These are phyloP conservation scores for Osmerus mordax DNA, from an alignment of 2,113 vertebrate species.

Conservation along the genomic window DNA sequence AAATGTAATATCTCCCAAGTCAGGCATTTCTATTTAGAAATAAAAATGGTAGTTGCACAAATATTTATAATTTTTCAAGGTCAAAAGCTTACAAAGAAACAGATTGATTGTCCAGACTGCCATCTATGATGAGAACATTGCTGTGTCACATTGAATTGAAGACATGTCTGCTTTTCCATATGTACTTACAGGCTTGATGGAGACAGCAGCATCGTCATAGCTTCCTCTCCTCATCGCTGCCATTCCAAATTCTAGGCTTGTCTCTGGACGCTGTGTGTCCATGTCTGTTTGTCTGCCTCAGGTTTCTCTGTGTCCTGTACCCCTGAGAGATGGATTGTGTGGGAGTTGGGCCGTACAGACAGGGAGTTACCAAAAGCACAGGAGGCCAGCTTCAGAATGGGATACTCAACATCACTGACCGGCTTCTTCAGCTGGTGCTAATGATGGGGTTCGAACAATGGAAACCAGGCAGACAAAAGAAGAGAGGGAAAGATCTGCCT, in stretches of 20 bases:
- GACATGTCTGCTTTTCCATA: neutral
- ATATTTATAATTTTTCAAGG: too few species aligned
- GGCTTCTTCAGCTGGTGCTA: slow-evolving; percentile 43
- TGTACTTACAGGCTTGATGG: slow-evolving; percentile 67
- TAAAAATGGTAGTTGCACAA: too few species aligned
- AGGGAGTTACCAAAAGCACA: slow-evolving; percentile 21
- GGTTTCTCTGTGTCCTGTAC: neutral
- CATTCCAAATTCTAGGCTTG: slow-evolving; percentile 4
- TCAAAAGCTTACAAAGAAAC: too few species aligned
- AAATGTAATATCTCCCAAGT: too few species aligned
- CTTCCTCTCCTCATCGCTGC: slow-evolving; percentile 65
- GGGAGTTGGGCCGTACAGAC: neutral
- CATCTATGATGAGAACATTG: too few species aligned
- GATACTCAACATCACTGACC: slow-evolving; percentile 22
- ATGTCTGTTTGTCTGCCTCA: neutral
- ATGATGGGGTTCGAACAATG: slow-evolving; percentile 63
- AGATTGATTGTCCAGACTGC: too few species aligned
- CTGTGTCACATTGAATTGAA: too few species aligned
- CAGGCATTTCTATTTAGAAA: too few species aligned
- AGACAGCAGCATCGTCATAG: slow-evolving; percentile 52
- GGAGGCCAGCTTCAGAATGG: slow-evolving; percentile 24
- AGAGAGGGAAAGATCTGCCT: slow-evolving; percentile 42
- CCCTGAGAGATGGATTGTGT: neutral
- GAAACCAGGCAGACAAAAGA: slow-evolving; percentile 46
- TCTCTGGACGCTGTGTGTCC: neutral